These are phyloP conservation scores for Drosophila truncata DNA, from an alignment of 1,140 invertebrate species.

Conservation along the genomic window DNA sequence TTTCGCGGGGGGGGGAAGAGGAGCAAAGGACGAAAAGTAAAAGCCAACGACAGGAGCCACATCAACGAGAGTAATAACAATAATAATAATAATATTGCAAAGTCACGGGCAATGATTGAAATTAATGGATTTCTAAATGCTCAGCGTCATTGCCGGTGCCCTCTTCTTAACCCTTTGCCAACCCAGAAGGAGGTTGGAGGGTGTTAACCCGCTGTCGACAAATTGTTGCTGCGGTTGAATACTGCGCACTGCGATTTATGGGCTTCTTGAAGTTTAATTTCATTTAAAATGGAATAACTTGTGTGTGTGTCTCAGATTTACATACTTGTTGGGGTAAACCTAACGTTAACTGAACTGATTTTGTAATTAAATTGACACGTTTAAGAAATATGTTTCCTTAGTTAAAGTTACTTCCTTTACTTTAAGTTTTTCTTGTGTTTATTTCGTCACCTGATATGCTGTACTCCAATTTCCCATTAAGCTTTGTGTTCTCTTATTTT, in stretches of 20 bases:
- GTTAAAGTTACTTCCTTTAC: background rate
- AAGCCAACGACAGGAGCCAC: slow-evolving; percentile 55
- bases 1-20: background rate
- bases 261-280: slow-evolving; percentile 48
- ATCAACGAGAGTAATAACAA: slow-evolving; percentile 53
- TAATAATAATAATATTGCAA: slow-evolving; percentile 71
- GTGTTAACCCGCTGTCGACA: slow-evolving; percentile 38
- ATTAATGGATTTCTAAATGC: slow-evolving; percentile 78
- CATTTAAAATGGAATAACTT: slow-evolving; percentile 44
- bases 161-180: slow-evolving; percentile 41
- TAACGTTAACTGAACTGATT: background rate
- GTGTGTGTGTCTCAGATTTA: background rate
- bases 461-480: slow-evolving; percentile 1
- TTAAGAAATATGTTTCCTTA: background rate
- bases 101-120: slow-evolving; percentile 78
- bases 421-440: background rate
- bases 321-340: background rate
- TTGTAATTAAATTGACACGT: background rate
- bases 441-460: background rate
- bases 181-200: background rate
- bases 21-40: slow-evolving; percentile 22
- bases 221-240: slow-evolving; percentile 50
- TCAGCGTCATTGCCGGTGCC: slow-evolving; percentile 55
- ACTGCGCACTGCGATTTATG: slow-evolving; percentile 36
- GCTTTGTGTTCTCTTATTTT: slow-evolving; percentile 10